These are phyloP conservation scores for Litoditis marina DNA, from an alignment of 2,888 invertebrate genomes.

Conservation along the genomic window DNA sequence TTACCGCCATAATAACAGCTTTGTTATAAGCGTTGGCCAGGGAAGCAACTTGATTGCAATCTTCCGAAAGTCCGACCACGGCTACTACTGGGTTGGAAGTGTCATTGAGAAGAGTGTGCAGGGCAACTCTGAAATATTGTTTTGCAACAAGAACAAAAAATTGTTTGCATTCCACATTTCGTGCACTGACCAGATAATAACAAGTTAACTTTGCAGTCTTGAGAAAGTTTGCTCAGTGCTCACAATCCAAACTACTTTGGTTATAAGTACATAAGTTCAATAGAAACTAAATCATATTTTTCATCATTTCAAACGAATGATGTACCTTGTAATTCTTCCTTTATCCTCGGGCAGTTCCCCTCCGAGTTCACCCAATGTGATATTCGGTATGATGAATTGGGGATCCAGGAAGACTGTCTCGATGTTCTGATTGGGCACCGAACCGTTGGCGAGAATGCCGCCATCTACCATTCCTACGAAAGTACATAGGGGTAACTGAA, in stretches of 20 bases:
- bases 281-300: conserved; percentile 9
- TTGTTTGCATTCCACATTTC: no score
- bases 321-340: not conserved
- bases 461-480: not conserved
- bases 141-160: no score
- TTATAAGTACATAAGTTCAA: no score
- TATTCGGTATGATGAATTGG: not conserved
- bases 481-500: no score
- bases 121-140: conserved; percentile 20
- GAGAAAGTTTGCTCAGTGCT: no score
- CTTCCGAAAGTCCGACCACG: conserved; percentile 23
- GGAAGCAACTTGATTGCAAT: conserved; percentile 25
- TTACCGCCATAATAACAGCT: conserved; percentile 9
- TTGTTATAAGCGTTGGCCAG: conserved; percentile 28
- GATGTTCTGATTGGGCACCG: not conserved
- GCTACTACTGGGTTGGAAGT: conserved; percentile 18
- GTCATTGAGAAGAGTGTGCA: conserved; percentile 18
- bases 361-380: not conserved
- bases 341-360: not conserved
- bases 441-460: not conserved
- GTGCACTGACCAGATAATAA: no score
- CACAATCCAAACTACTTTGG: no score
- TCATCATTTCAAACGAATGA: conserved; percentile 7
- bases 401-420: not conserved
- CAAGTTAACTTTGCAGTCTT: no score